A percentile compares a stretch with the other conserved stretches of the same genome.
phyloP scores from a whole-genome alignment of 2,113 vertebrate species.

The Pan troglodytes region NHGRI_mPanTro3-v2.1_pri NC_072416.2:80566001-80566500 shows the following conservation, averaged over 20 bases:
- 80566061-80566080: neutral
- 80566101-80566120: neutral
- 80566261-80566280: neutral
- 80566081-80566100: neutral
- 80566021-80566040: no score
- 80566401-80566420: neutral
- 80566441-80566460: neutral
- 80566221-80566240: constrained; percentile 15
- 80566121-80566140: neutral
- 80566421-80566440: neutral
- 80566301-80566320: neutral
- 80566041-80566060: neutral
- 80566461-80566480: neutral
- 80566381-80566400: neutral
- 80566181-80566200: neutral
- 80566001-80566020: no score
- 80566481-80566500: neutral
- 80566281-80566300: neutral
- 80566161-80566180: neutral
- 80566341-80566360: neutral
- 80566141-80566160: neutral
- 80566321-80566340: neutral
- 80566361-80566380: neutral
- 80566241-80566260: neutral
- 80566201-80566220: neutral